Evolutionary conservation across 2,113 vertebrate species (phyloP).

Genomic region (Xerus inauris): DNA sequence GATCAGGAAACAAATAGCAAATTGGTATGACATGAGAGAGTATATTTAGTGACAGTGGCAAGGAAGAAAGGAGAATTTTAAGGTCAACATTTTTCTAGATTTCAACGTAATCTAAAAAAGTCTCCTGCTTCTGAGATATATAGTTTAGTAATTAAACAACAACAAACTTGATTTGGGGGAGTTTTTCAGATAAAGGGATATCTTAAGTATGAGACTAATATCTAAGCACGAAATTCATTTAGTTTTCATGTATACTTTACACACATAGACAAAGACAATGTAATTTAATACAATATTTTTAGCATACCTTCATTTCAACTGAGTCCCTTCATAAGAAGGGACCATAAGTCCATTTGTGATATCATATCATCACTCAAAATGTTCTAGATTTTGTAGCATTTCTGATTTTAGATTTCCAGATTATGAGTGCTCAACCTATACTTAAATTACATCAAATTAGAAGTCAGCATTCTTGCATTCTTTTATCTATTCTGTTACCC

Average conservation of each 20-base stretch:
- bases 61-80: background rate
- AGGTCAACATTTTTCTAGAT: background rate
- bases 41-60: background rate
- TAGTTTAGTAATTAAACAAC: background rate
- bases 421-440: background rate
- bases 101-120: background rate
- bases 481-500: background rate
- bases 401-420: background rate
- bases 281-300: background rate
- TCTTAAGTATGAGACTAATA: background rate
- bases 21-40: background rate
- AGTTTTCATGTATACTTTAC: background rate
- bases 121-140: background rate
- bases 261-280: background rate
- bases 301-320: background rate
- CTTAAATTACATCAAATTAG: background rate
- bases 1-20: background rate
- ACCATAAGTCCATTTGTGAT: background rate
- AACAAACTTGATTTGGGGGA: background rate
- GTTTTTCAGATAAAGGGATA: background rate
- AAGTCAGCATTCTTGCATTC: background rate
- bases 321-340: too few relatives aligned
- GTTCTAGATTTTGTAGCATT: background rate
- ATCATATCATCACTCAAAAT: background rate
- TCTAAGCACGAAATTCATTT: background rate